Base-by-base conservation (phyloP, 2,888 invertebrate genomes). In the Tachystola acroxantha region DNA sequence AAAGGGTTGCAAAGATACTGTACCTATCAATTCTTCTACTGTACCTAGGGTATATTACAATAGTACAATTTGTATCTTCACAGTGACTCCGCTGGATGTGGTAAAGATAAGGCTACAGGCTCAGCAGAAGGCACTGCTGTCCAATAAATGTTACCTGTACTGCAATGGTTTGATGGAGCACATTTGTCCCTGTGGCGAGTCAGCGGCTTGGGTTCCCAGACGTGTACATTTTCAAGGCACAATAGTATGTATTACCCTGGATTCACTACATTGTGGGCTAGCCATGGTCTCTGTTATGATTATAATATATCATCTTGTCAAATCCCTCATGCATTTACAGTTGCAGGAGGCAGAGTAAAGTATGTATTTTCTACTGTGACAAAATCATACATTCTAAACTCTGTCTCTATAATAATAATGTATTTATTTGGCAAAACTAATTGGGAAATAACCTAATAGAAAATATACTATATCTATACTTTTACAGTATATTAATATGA, bases 121-220 rank as follows among this genome's bases (percentile, higher is more conserved):
- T 2, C 99, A 99, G 74, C 94, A 96, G 62, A 96, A 96, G 57
- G 92, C 93, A 0, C 70, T 94, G 52, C 78, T 92, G 3, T 92
- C 93, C 6, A 94, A 95, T 50, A 94, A 94, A 76, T 98, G 98
- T 76, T 99, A 96, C 70, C 82, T 99, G 5, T 99, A 97, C 75
- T 97, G 97, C 70, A 99, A 99, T 89, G 99, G 99, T 0, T 86
- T 99, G 7, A 99, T 99, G 98, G 99, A 99, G 77, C 98, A 99
- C 70, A 79, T 98, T 24, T 99, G 98, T 71, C 92, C 94, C 9
- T 97, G 97, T 76, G 89, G 90, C 10, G 68, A 74, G 48, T 63
- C 82, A n/a, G 16, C 16, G 16, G 75, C 84, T 35, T 94, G 94
- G 94, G 90, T 91, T 53, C 89, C 87, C 24, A 78, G 80, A 50